Evolutionary conservation across 23 tunicate species (phyloP).

Genomic region (Styela plicata): DNA sequence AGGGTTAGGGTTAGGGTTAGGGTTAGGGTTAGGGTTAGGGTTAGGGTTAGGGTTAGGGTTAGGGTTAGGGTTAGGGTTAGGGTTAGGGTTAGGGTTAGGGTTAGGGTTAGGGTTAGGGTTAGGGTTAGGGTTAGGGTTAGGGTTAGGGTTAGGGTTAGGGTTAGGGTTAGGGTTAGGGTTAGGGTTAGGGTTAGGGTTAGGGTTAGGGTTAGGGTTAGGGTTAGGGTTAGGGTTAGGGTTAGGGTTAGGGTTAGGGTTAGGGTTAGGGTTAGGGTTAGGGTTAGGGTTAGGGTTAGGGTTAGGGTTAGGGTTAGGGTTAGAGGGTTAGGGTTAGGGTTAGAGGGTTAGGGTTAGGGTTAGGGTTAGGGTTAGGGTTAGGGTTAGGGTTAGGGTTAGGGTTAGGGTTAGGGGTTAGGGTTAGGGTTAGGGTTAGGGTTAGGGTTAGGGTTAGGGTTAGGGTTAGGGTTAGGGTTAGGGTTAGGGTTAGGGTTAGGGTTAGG

Average conservation of each 20-base stretch:
- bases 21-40: slow-evolving; percentile 65
- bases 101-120: slow-evolving; percentile 76
- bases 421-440: slow-evolving; percentile 92
- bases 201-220: slow-evolving; percentile 65
- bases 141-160: slow-evolving; percentile 78
- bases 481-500: slow-evolving; percentile 69
- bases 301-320: slow-evolving; percentile 96
- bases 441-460: slow-evolving; percentile 79
- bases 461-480: slow-evolving; percentile 69
- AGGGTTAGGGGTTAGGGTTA: slow-evolving; percentile 80
- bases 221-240: slow-evolving; percentile 83
- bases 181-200: slow-evolving; percentile 61
- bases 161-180: slow-evolving; percentile 72
- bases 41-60: slow-evolving; percentile 76
- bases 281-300: slow-evolving; percentile 95
- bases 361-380: slow-evolving; percentile 99
- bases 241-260: slow-evolving; percentile 65
- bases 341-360: slow-evolving; percentile 98
- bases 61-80: slow-evolving; percentile 77
- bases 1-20: slow-evolving; percentile 64
- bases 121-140: slow-evolving; percentile 77
- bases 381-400: slow-evolving; percentile 94
- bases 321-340: slow-evolving; percentile 98
- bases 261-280: slow-evolving; percentile 71
- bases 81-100: slow-evolving; percentile 78